Evolutionary conservation across 2,888 invertebrate species (phyloP).

Genomic region (Peribatodes rhomboidaria): DNA sequence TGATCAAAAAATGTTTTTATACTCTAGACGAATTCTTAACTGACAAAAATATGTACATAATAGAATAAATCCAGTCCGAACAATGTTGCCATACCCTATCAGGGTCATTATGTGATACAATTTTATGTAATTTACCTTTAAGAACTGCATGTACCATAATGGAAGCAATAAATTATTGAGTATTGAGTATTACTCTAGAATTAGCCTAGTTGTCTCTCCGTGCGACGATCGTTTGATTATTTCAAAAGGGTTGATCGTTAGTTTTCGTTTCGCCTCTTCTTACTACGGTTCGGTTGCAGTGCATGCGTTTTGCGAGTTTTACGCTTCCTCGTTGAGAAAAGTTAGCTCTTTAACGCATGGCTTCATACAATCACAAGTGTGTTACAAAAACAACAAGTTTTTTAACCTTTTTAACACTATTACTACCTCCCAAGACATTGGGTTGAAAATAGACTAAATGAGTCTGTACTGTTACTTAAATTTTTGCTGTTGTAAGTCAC

Average conservation of each 20-base stretch:
- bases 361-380: background rate
- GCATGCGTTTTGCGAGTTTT: conserved; percentile 63
- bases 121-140: too few relatives aligned
- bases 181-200: background rate
- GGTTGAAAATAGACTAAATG: background rate
- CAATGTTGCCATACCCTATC: too few relatives aligned
- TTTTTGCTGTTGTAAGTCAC: background rate
- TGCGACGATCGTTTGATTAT: conserved; percentile 71
- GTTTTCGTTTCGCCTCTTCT: conserved; percentile 67
- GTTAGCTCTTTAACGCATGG: conserved; percentile 23
- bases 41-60: too few relatives aligned
- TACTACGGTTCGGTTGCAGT: conserved; percentile 73
- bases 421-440: background rate
- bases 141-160: too few relatives aligned
- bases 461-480: background rate
- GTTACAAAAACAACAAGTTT: background rate
- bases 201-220: conserved; percentile 60
- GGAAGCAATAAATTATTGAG: too few relatives aligned
- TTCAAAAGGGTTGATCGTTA: conserved; percentile 87
- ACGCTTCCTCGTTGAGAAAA: conserved; percentile 21
- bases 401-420: background rate
- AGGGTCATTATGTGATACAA: too few relatives aligned
- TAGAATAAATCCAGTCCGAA: too few relatives aligned
- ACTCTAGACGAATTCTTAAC: too few relatives aligned
- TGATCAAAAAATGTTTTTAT: too few relatives aligned